Percentiles rank a stretch among this genome's conserved stretches.
Conservation (phyloP, 2,113 vertebrate species). For the Ciconia maguari region DNA sequence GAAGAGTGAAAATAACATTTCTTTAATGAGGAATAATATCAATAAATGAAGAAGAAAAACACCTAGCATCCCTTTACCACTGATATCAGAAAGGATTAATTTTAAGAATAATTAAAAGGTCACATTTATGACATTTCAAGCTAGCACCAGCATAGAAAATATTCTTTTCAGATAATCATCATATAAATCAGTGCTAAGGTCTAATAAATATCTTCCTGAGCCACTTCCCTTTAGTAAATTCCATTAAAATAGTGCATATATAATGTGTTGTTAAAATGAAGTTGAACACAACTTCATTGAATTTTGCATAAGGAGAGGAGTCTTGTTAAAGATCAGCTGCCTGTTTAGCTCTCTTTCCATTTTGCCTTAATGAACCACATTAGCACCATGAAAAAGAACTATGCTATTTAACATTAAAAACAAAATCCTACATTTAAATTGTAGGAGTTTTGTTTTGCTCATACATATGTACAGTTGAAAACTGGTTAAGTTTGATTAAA, state of each 20-base stretch:
- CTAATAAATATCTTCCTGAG: neutral
- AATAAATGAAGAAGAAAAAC: neutral
- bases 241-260: neutral
- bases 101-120: neutral
- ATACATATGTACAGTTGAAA: neutral
- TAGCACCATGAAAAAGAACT: neutral
- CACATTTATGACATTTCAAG: neutral
- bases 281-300: neutral
- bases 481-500: neutral
- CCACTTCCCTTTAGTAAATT: neutral
- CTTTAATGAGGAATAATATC: neutral
- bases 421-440: neutral
- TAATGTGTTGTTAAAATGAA: neutral
- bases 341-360: neutral
- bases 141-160: neutral
- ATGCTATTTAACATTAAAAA: neutral
- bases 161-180: neutral
- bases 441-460: neutral
- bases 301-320: neutral
- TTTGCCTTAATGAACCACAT: neutral
- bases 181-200: neutral
- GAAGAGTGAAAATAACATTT: neutral
- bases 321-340: neutral
- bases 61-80: neutral
- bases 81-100: neutral